Conservation (phyloP, 2,888 invertebrate species). For the Lasioglossum morio region DNA sequence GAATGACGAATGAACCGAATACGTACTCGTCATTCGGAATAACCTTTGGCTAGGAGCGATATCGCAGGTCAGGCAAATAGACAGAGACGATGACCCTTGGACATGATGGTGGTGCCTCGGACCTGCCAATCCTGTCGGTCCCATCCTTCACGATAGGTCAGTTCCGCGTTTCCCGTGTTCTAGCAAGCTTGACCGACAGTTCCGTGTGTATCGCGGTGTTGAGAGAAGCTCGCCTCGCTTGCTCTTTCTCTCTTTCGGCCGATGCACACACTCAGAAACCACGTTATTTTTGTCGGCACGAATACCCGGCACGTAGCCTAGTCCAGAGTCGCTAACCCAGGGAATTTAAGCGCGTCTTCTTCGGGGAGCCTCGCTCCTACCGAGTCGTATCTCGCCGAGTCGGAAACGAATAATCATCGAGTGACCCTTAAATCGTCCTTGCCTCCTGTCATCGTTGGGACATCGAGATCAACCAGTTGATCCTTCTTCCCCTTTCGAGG, state of each 20-base stretch:
- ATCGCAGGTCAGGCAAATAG: neutral
- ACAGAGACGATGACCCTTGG: neutral
- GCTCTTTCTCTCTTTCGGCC: conserved; percentile 44
- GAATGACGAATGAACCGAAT: no score
- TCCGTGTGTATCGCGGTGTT: conserved; percentile 30
- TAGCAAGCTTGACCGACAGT: conserved; percentile 29
- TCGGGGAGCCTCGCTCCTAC: conserved; percentile 54
- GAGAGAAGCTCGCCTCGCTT: conserved; percentile 37
- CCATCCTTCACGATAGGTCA: conserved; percentile 44
- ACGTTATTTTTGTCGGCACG: conserved; percentile 84
- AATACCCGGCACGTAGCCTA: conserved; percentile 78
- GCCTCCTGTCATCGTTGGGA: neutral
- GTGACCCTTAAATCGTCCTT: conserved; percentile 15
- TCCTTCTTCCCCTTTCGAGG: conserved; percentile 24
- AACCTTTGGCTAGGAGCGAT: neutral
- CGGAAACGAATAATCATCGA: conserved; percentile 32
- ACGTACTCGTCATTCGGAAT: no score
- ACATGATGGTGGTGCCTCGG: neutral
- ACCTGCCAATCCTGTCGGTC: neutral
- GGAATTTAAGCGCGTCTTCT: conserved; percentile 74
- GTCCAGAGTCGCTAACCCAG: conserved; percentile 74
- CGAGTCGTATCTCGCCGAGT: conserved; percentile 46
- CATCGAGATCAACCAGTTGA: conserved; percentile 5
- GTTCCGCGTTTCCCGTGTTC: conserved; percentile 55
- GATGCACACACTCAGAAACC: conserved; percentile 78